Evolutionary conservation across 1,140 invertebrate species (phyloP), one percentile per base, ranked within the genome.

Genomic region (Semibalanus balanoides): DNA sequence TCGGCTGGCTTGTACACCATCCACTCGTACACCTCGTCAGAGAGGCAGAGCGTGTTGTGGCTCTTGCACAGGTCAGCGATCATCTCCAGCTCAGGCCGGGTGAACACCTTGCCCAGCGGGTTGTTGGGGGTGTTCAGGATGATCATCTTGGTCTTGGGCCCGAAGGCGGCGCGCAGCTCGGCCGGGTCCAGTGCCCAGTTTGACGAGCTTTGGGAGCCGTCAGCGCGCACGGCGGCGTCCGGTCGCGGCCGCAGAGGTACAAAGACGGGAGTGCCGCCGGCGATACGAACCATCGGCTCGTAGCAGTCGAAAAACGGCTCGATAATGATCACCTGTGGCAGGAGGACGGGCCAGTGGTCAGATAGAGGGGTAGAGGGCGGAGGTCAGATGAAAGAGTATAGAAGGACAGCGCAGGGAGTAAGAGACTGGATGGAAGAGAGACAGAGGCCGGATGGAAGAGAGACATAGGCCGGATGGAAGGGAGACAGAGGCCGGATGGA

Each of bases 271-370:
- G 89, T 87, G 22, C 95, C 97, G 0, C 94, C 95, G 40, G 94
- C 93, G 80, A 90, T 88, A 80, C 86, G 88, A 0, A 98, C 91
- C 92, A 99, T 97, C 0, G 96, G 95, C 78, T 93, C 92, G 83
- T 99, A 99, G 82, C 96, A 98, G 83, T 99, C 97, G 83, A 97
- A 99, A 84, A 93, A 99, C 17, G 97, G 97, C 83, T 99, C 97
- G 78, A 99, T 96, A 35, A 99, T 95, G 78, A 98, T 96, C 78
- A 96, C 95, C 84, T 99, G 95, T 19, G 7, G 31, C 11, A 22
- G 14, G 5, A 17, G 19, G 22, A 1, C 31, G 35, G 35, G 14
- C 22, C 11, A 25, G 35, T 17, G 35, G 35, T 40, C 17, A 40
- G 35, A 40, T 17, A 17, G 35, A 7, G 35, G 35, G 35, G 17